Conservation (phyloP, 92 coral and sea anemone genomes). For the Parazoanthus swiftii region DNA sequence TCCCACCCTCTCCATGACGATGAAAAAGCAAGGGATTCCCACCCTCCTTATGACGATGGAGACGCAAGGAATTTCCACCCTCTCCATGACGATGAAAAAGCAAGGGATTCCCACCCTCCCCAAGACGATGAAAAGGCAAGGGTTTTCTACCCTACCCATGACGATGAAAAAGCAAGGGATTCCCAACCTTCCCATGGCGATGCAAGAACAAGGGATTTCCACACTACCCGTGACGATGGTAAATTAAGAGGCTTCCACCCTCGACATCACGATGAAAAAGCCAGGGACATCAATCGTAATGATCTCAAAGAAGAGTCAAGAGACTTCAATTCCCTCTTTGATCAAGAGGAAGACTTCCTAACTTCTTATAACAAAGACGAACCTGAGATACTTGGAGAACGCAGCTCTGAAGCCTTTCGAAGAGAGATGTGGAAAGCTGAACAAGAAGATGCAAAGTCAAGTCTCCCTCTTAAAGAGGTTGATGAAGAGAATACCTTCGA, state of each 20-base stretch:
- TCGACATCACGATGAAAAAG: conserved; percentile 1
- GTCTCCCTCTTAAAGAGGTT: not conserved
- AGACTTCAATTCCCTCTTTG: not conserved
- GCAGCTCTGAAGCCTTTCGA: not conserved
- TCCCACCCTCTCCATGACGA: not conserved
- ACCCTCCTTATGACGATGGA: not conserved
- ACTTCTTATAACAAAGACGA: not conserved
- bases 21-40: not conserved
- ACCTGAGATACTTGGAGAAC: not conserved
- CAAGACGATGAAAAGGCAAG: not conserved
- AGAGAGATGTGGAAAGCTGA: not conserved
- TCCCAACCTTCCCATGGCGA: not conserved
- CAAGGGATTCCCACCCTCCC: not conserved
- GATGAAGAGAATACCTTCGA: conserved; percentile 5
- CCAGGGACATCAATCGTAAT: not conserved
- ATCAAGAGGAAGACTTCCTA: conserved; percentile 3
- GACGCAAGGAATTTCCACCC: not conserved
- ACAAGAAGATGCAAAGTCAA: not conserved
- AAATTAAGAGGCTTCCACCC: not conserved
- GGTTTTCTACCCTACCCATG: not conserved
- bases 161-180: not conserved
- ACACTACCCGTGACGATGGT: not conserved
- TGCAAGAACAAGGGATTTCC: not conserved
- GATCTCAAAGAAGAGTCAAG: not conserved
- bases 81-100: not conserved